Evolutionary conservation across 2,888 invertebrate genomes (phyloP), one percentile per base, ranked within the genome.

Genomic region (Xestia rhomboidea): DNA sequence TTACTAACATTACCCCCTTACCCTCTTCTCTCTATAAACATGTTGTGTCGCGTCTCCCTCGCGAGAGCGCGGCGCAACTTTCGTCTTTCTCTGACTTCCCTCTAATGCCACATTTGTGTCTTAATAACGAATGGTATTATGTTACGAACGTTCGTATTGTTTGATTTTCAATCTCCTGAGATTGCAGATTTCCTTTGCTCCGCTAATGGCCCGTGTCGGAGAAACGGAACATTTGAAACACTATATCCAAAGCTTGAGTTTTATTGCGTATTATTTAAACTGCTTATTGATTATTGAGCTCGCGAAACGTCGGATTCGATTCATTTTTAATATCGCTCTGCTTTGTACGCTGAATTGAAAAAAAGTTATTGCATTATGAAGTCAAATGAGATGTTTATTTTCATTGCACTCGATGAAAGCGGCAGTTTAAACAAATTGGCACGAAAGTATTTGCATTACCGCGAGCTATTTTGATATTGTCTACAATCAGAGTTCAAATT

Each of bases 61-160:
- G 86, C 86, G 69, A 77, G 86, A 84, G 87, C 81, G 85, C 87
- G 84, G 84, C 86, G 90, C 90, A 90, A 90, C 91, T 92, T 93
- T 92, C 91, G 89, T 84, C 91, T 91, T 90, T 91, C 89, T 93
- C 92, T 93, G 93, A 94, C 94, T 95, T 95, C 93, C 90, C 93
- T 95, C 93, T 94, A 95, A 96, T 94, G 94, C 93, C 94, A 94
- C 94, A 95, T 96, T 95, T 94, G 94, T 93, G 94, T 95, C 94
- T 95, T 96, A 96, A 95, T 96, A 96, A 95, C 94, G 93, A 92
- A 95, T 91, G 90, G 93, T 95, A 95, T 95, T 94, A 94, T 92
- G 93, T 95, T 95, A 93, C 95, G 87, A 92, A 89, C 92, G 90
- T 90, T 93, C 90, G 89, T 92, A 94, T 94, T 95, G 95, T 96